Evolutionary conservation across 2,888 invertebrate genomes (phyloP).

Genomic region (Tiphia femorata): DNA sequence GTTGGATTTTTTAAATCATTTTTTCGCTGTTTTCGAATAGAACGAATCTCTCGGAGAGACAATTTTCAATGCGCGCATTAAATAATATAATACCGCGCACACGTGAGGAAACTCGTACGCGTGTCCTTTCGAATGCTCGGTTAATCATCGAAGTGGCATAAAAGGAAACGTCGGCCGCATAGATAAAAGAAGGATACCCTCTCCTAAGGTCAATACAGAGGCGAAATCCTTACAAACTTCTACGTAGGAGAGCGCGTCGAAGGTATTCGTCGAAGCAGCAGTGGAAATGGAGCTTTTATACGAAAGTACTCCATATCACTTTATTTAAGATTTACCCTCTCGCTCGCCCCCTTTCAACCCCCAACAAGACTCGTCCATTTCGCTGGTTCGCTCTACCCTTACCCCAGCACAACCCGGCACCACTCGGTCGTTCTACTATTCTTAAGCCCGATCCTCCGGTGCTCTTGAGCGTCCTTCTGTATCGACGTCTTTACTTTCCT

Average conservation of each 20-base stretch:
- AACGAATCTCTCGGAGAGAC: no score
- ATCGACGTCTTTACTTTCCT: slow-evolving; percentile 43
- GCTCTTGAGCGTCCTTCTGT: slow-evolving; percentile 50
- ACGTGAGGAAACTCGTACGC: no score
- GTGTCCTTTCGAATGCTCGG: neutral
- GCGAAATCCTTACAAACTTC: slow-evolving; percentile 46
- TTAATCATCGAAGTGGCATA: slow-evolving; percentile 39
- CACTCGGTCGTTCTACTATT: slow-evolving; percentile 51
- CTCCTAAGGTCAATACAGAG: slow-evolving; percentile 35
- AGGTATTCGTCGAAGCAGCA: slow-evolving; percentile 59
- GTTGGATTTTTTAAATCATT: no score
- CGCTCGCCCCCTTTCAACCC: slow-evolving; percentile 67
- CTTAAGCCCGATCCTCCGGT: slow-evolving; percentile 59
- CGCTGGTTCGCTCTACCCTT: slow-evolving; percentile 54
- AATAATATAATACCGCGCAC: no score
- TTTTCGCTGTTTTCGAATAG: no score
- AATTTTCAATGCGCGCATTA: no score
- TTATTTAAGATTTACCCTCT: slow-evolving; percentile 70
- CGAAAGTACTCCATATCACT: slow-evolving; percentile 70
- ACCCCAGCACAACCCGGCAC: slow-evolving; percentile 19
- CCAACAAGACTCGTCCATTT: slow-evolving; percentile 69
- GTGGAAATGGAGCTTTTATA: slow-evolving; percentile 68
- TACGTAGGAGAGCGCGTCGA: slow-evolving; percentile 36
- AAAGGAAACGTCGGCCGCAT: slow-evolving; percentile 28
- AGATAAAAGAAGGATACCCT: slow-evolving; percentile 19